A percentile compares a stretch with the other conserved stretches of the same genome.
Evolutionary conservation across 2,113 vertebrate species (phyloP).

Genomic region (Stegostoma tigrinum): DNA sequence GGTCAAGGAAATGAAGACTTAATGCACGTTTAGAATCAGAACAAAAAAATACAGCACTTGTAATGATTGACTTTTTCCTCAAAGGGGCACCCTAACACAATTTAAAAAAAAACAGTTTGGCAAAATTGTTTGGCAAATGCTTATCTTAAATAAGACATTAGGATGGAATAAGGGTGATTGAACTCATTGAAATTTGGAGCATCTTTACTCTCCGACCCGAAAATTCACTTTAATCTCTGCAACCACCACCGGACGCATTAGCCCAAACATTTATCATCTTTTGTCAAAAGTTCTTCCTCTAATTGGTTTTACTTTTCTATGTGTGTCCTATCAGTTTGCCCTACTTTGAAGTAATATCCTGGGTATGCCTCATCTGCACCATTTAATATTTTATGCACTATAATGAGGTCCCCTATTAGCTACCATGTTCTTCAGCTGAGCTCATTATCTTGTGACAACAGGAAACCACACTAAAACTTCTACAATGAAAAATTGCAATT

Average conservation of each 20-base stretch:
- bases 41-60: neutral
- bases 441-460: neutral
- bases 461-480: neutral
- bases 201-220: neutral
- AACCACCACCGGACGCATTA: neutral
- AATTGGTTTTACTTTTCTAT: neutral
- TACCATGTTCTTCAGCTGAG: neutral
- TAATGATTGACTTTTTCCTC: neutral
- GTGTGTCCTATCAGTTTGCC: neutral
- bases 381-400: neutral
- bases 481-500: neutral
- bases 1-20: neutral
- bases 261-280: neutral
- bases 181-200: neutral
- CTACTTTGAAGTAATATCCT: slow-evolving; percentile 1
- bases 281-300: neutral
- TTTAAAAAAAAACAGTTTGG: neutral
- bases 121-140: neutral
- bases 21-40: neutral
- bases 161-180: neutral
- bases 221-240: neutral
- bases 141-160: neutral
- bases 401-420: neutral
- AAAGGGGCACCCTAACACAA: neutral
- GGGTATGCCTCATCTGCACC: neutral